Conservation (phyloP, 2,113 vertebrate genomes). For the Trogon melanurus region DNA sequence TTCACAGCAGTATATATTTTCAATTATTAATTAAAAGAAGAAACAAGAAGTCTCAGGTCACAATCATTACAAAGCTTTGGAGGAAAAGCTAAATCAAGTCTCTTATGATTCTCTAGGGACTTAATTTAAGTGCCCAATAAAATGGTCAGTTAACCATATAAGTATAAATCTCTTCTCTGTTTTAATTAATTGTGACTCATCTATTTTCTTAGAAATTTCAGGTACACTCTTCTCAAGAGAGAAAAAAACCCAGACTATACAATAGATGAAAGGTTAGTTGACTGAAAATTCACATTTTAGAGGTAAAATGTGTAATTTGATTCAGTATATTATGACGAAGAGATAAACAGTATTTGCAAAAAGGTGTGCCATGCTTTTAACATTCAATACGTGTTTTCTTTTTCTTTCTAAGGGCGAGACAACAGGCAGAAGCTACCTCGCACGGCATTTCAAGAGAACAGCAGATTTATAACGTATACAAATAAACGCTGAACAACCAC, state of each 20-base stretch:
- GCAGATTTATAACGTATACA: background rate
- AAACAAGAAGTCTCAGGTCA: background rate
- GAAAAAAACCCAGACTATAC: background rate
- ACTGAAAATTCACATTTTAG: background rate
- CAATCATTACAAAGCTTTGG: background rate
- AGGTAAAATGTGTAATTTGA: background rate
- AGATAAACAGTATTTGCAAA: background rate
- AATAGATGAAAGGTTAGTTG: background rate
- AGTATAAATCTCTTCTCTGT: constrained; percentile 27
- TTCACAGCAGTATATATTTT: background rate
- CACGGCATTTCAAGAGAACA: background rate
- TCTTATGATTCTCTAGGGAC: background rate
- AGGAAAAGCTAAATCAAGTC: background rate
- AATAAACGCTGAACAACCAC: background rate
- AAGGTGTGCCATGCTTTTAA: background rate
- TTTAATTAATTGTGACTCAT: constrained; percentile 48
- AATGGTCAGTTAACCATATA: constrained; percentile 22
- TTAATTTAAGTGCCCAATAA: constrained; percentile 44
- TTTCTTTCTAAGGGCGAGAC: background rate
- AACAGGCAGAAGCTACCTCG: background rate
- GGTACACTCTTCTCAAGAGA: background rate
- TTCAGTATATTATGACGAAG: background rate
- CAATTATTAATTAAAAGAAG: constrained; percentile 29
- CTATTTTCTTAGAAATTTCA: background rate
- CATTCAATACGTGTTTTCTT: background rate